Evolutionary conservation across 2,888 invertebrate species (phyloP), one percentile per base, ranked within the genome.

Genomic region (Oxyteleia sp.): DNA sequence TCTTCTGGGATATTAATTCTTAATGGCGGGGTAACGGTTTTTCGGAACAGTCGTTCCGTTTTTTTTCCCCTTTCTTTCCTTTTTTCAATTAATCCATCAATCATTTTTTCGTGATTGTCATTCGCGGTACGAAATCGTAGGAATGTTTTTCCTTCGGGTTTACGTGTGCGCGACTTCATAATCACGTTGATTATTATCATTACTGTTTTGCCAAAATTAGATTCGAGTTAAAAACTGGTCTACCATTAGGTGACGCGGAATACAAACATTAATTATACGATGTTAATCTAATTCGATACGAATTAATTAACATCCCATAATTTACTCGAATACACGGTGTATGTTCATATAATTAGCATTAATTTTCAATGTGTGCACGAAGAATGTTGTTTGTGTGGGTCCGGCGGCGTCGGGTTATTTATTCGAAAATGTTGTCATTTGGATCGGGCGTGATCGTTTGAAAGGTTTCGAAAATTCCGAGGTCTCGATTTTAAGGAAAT

Each of bases 41-140:
- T 76, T 29, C 13, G 16, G 23, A 11, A 32, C 13, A 15, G 16
- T 18, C 41, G 23, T 49, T 26, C 5, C 26, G 4, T 26, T 5
- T 26, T 26, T 26, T 26, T 26, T 26, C 5, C 5, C 26, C 26
- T 26, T 26, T 26, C 63, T 43, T 63, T 18, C 35, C 4, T 49
- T 61, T 76, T 76, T 66, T 66, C 69, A 55, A 78, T 78, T 63
- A 61, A 68, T 55, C 69, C 55, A 79, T 79, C 63, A 71, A 79
- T 79, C 64, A 57, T 47, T 53, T 68, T 64, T 57, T 57, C 53
- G 32, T 43, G 38, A 51, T 57, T 55, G 74, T 75, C 74, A 64
- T 45, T 64, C 23, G 38, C 3, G 45, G n/a, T 10, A 35, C 11
- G 15, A 45, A 45, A 18, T 5, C 38, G 18, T 10, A 64, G 15